Evolutionary conservation across 30 jellyfish, hydroid and myxozoan species (phyloP).

Genomic region (Hydractinia echinata): DNA sequence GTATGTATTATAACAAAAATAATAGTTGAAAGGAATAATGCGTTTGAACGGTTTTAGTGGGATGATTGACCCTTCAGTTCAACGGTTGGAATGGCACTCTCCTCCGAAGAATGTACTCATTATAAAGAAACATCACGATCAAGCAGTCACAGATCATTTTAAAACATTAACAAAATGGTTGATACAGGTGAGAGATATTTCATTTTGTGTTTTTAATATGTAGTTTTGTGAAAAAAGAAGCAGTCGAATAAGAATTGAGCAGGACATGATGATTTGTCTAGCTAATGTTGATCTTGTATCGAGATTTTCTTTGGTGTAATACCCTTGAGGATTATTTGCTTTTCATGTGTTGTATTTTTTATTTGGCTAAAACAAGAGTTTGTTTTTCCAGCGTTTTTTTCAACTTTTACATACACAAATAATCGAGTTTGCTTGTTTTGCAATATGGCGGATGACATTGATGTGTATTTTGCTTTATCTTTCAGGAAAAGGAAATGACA

Average conservation of each 20-base stretch:
- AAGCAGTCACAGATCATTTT: conserved; percentile 53
- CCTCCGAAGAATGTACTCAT: conserved; percentile 62
- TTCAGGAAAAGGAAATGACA: conserved; percentile 56
- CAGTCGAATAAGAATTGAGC: too few species aligned
- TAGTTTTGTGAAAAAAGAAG: too few species aligned
- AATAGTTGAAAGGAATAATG: neutral
- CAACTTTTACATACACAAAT: too few species aligned
- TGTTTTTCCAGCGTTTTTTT: too few species aligned
- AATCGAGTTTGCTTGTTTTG: neutral
- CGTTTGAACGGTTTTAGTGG: conserved; percentile 29
- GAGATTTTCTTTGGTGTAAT: too few species aligned
- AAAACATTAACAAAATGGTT: conserved; percentile 72
- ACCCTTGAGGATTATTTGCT: too few species aligned
- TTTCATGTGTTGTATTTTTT: too few species aligned
- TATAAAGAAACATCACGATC: conserved; percentile 60
- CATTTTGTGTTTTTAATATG: too few species aligned
- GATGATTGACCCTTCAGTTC: conserved; percentile 67
- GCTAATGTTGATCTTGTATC: too few species aligned
- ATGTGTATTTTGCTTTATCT: neutral
- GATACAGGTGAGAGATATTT: conserved; percentile 40
- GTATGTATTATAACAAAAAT: neutral
- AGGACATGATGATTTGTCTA: too few species aligned
- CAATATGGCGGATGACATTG: neutral
- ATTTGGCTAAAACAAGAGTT: too few species aligned
- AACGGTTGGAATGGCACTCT: conserved; percentile 59